Evolutionary conservation across 2,888 invertebrate species (phyloP).

Genomic region (Eremobia ochroleuca): DNA sequence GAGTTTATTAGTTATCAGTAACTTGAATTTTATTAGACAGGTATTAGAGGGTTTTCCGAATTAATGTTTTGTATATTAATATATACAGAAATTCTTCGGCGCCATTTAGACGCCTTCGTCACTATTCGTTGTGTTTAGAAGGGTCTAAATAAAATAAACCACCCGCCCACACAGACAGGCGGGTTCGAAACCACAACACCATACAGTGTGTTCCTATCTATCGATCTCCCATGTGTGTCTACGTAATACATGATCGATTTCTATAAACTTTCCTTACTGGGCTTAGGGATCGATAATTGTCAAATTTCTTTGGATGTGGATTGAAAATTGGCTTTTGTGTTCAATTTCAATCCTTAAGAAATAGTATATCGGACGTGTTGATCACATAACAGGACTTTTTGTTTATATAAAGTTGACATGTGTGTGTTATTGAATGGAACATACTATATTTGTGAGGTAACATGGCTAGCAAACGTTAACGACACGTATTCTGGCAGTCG

Average conservation of each 20-base stretch:
- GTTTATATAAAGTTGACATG: conserved; percentile 56
- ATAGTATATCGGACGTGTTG: conserved; percentile 57
- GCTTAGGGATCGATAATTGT: conserved; percentile 15
- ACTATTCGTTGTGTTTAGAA: conserved; percentile 69
- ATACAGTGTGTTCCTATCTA: conserved; percentile 71
- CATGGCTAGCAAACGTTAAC: conserved; percentile 74
- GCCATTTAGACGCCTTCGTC: conserved; percentile 62
- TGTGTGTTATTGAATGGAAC: conserved; percentile 65
- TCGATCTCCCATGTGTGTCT: conserved; percentile 58
- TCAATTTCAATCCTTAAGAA: conserved; percentile 16
- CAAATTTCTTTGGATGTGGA: background rate
- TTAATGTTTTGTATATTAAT: conserved; percentile 15
- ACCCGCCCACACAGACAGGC: conserved; percentile 76
- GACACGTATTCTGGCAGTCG: conserved; percentile 81
- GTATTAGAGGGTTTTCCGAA: conserved; percentile 18
- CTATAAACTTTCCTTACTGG: conserved; percentile 17
- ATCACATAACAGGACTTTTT: conserved; percentile 58
- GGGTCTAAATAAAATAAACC: conserved; percentile 80
- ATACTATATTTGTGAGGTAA: conserved; percentile 75
- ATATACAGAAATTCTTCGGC: conserved; percentile 27
- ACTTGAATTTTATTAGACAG: background rate
- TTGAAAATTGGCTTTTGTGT: conserved; percentile 47
- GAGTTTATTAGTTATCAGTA: conserved; percentile 5
- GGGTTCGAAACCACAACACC: conserved; percentile 78
- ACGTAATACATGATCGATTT: conserved; percentile 47